Conservation (phyloP, 2,888 invertebrate species). For the Beris chalybata region DNA sequence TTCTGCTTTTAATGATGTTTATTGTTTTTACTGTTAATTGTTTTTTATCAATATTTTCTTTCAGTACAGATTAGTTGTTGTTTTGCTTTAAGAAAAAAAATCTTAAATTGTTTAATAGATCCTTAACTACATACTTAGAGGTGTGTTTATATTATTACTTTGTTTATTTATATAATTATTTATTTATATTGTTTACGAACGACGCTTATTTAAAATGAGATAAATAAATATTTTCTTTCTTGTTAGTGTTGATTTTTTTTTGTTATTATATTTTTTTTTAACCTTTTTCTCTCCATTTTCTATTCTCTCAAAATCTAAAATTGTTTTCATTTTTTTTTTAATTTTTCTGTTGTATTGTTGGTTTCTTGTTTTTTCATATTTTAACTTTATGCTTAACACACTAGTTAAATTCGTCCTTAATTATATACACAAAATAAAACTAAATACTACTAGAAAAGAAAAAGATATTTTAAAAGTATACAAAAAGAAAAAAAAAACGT, state of each 20-base stretch:
- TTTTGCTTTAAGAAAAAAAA: no score
- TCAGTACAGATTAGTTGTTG: no score
- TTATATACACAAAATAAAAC: conserved; percentile 35
- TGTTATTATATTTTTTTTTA: conserved; percentile 9
- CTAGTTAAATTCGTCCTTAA: conserved; percentile 39
- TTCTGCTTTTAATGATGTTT: no score
- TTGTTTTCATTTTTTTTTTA: conserved; percentile 5
- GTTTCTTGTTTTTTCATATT: background rate
- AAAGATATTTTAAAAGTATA: conserved; percentile 16
- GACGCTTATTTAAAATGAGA: conserved; percentile 26
- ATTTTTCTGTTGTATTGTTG: conserved; percentile 16
- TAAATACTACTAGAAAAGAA: conserved; percentile 14
- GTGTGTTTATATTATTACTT: conserved; percentile 22
- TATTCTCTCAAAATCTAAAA: conserved; percentile 19
- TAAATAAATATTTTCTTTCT: conserved; percentile 32
- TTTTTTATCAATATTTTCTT: no score
- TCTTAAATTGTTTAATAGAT: background rate
- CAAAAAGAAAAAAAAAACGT: conserved; percentile 5
- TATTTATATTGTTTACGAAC: conserved; percentile 1
- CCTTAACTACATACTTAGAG: conserved; percentile 26
- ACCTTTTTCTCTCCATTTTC: conserved; percentile 2
- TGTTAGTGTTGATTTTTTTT: conserved; percentile 23
- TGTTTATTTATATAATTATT: conserved; percentile 12
- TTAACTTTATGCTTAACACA: conserved; percentile 22
- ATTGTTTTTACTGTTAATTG: no score